phyloP scores from a whole-genome alignment of 2,113 vertebrate genomes.

The Castor canadensis region DNA sequence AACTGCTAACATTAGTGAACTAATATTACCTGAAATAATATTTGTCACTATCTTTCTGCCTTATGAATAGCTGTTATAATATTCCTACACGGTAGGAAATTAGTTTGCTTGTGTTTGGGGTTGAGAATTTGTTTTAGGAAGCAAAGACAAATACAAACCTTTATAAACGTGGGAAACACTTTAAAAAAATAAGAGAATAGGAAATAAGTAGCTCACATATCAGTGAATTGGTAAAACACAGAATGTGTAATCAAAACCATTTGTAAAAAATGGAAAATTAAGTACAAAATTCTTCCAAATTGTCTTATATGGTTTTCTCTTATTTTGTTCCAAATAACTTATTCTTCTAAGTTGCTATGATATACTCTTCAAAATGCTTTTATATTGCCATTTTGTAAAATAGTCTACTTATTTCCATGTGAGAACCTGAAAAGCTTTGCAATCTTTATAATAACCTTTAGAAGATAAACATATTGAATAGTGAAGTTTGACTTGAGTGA shows the following conservation, averaged over 20 bases:
- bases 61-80: not conserved
- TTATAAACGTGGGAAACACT: not conserved
- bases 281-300: not conserved
- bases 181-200: not conserved
- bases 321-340: not conserved
- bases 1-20: not conserved
- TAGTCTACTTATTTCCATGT: not conserved
- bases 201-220: not conserved
- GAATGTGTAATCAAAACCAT: not conserved
- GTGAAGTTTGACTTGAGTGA: slow-evolving; percentile 15
- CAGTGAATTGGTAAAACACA: not conserved
- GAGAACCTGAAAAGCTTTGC: slow-evolving; percentile 29
- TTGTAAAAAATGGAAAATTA: slow-evolving; percentile 23
- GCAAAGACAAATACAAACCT: not conserved
- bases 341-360: not conserved
- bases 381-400: slow-evolving; percentile 18
- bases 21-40: not conserved
- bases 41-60: not conserved
- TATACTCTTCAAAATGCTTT: not conserved
- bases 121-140: not conserved
- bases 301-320: not conserved
- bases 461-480: slow-evolving; percentile 38
- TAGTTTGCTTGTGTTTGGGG: not conserved
- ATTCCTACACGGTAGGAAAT: not conserved
- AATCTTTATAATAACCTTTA: slow-evolving; percentile 26